Percentiles rank a stretch among this genome's conserved stretches.
Conservation (phyloP, 2,113 vertebrate species). For the Vombatus ursinus region DNA sequence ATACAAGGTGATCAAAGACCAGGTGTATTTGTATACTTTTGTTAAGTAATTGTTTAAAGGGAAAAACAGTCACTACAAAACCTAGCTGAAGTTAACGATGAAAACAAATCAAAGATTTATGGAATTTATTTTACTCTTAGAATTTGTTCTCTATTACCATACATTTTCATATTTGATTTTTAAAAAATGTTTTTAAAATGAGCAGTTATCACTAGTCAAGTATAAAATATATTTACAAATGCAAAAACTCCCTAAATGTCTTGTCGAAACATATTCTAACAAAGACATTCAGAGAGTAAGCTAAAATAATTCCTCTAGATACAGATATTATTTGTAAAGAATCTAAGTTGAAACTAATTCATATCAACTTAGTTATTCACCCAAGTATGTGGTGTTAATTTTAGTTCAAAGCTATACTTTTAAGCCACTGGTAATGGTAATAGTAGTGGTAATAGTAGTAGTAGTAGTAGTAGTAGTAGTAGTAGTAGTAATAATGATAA, state of each 20-base stretch:
- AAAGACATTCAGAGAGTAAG: slow-evolving; percentile 58
- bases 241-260: background rate
- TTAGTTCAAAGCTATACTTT: background rate
- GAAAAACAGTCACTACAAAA: slow-evolving; percentile 80
- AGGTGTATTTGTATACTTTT: slow-evolving; percentile 83
- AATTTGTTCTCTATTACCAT: slow-evolving; percentile 41
- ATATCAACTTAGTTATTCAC: slow-evolving; percentile 1
- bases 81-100: slow-evolving; percentile 73
- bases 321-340: background rate
- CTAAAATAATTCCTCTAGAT: background rate
- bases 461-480: background rate
- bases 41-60: slow-evolving; percentile 80
- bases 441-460: background rate
- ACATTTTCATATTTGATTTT: slow-evolving; percentile 53
- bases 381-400: background rate
- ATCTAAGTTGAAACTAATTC: slow-evolving; percentile 6
- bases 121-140: slow-evolving; percentile 52
- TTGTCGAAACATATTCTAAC: slow-evolving; percentile 40
- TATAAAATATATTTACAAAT: slow-evolving; percentile 5
- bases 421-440: background rate
- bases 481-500: background rate
- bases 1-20: slow-evolving; percentile 73
- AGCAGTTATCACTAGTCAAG: slow-evolving; percentile 21
- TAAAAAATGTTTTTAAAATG: background rate
- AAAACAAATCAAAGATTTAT: slow-evolving; percentile 53